Percentiles rank a stretch among this genome's conserved stretches.
Conservation (phyloP, 2,797 vertebrate species). For the Onychomys leucogaster region DNA sequence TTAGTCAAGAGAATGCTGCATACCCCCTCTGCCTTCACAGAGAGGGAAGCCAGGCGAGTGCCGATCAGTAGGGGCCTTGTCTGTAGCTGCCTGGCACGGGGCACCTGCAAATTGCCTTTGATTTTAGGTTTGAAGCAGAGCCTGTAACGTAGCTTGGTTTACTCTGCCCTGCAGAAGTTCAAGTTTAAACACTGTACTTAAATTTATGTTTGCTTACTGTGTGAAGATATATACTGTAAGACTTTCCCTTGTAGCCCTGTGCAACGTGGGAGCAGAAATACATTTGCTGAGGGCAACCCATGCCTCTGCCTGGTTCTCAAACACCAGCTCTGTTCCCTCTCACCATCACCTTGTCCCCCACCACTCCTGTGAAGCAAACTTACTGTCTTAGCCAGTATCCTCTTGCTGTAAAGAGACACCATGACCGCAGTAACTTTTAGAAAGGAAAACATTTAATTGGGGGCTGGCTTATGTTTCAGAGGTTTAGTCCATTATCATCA, state of each 20-base stretch:
- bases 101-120: not conserved
- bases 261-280: not conserved
- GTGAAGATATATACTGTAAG: not conserved
- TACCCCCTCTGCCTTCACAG: not conserved
- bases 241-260: not conserved
- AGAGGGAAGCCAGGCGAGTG: not conserved
- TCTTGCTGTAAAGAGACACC: not conserved
- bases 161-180: not conserved
- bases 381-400: not conserved
- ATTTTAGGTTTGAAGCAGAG: not conserved
- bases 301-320: not conserved
- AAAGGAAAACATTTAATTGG: not conserved
- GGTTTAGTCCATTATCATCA: not conserved
- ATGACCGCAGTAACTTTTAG: not conserved
- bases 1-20: not conserved
- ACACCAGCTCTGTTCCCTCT: not conserved
- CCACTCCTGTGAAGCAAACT: not conserved
- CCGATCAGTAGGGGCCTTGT: not conserved
- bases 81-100: not conserved
- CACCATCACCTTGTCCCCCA: not conserved
- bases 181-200: not conserved
- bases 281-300: not conserved
- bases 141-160: no score
- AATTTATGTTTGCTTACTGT: not conserved
- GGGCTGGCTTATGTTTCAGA: not conserved